Evolutionary conservation across 1,140 invertebrate genomes (phyloP).

Genomic region (Pseudobourletiella spinata): DNA sequence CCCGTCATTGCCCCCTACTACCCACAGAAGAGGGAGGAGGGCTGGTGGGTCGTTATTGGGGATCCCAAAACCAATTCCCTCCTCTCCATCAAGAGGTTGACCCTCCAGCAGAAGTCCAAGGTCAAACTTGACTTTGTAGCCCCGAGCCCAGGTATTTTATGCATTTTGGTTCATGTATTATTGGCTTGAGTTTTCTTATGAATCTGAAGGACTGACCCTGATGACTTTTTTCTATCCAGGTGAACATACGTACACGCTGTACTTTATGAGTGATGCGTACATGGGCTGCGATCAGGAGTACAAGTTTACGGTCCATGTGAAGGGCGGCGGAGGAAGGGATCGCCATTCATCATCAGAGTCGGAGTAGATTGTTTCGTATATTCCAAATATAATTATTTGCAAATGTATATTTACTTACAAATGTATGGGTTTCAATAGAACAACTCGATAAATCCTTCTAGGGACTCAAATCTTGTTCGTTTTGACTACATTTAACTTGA

Average conservation of each 20-base stretch:
- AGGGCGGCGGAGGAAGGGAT: slow-evolving; percentile 40
- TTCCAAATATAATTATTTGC: not conserved
- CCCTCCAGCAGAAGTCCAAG: slow-evolving; percentile 85
- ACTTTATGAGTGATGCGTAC: slow-evolving; percentile 99
- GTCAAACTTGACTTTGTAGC: slow-evolving; percentile 94
- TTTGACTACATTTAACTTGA: too few species aligned
- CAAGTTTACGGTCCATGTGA: slow-evolving; percentile 71
- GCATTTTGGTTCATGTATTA: not conserved
- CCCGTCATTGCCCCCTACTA: slow-evolving; percentile 97
- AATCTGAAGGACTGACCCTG: too few species aligned
- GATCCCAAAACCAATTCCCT: slow-evolving; percentile 90
- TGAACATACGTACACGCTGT: slow-evolving; percentile 84
- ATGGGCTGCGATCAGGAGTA: slow-evolving; percentile 97
- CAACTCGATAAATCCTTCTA: too few species aligned
- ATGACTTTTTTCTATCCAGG: slow-evolving; percentile 45
- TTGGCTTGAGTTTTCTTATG: too few species aligned
- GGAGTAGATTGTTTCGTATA: not conserved
- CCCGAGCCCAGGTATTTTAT: slow-evolving; percentile 59
- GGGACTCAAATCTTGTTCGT: too few species aligned
- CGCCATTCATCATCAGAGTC: not conserved
- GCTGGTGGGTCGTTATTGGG: slow-evolving; percentile 99
- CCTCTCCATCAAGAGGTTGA: slow-evolving; percentile 90
- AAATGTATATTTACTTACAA: not conserved
- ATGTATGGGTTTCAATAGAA: not conserved
- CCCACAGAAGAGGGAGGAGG: slow-evolving; percentile 97